Percentiles rank a stretch among this genome's conserved stretches.
Evolutionary conservation across 2,888 invertebrate species (phyloP).

Genomic region (Drosophila fulvimacula): DNA sequence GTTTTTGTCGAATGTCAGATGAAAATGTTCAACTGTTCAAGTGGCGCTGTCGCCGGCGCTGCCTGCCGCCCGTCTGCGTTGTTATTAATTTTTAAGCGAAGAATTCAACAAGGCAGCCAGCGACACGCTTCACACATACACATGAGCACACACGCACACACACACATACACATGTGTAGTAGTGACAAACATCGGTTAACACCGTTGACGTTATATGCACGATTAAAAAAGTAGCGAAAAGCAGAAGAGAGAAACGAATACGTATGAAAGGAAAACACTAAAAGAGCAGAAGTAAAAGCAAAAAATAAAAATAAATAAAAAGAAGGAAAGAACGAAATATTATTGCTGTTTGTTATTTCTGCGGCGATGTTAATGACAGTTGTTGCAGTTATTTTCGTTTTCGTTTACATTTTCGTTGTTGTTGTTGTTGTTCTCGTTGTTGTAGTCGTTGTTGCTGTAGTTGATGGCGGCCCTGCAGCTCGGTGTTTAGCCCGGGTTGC

Average conservation of each 20-base stretch:
- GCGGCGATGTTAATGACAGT: conserved; percentile 56
- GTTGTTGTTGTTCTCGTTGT: conserved; percentile 20
- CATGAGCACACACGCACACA: conserved; percentile 24
- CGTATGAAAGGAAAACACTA: conserved; percentile 42
- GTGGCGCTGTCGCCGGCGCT: conserved; percentile 40
- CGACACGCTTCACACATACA: conserved; percentile 41
- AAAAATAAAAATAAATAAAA: neutral
- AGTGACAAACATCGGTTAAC: conserved; percentile 30
- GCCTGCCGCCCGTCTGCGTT: conserved; percentile 45
- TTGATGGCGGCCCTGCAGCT: conserved; percentile 35
- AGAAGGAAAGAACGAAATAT: conserved; percentile 45
- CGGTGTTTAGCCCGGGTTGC: conserved; percentile 35
- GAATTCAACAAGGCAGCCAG: conserved; percentile 40
- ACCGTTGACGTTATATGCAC: conserved; percentile 73
- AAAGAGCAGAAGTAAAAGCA: conserved; percentile 53
- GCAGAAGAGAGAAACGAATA: conserved; percentile 25
- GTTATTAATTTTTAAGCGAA: conserved; percentile 72
- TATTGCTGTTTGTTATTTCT: conserved; percentile 51
- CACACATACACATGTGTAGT: conserved; percentile 8
- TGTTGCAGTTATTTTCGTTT: conserved; percentile 40
- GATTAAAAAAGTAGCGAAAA: conserved; percentile 55
- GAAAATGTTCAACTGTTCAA: conserved; percentile 61
- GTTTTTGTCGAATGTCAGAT: conserved; percentile 42
- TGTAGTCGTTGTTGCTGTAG: conserved; percentile 20
- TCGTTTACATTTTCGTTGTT: conserved; percentile 23